Evolutionary conservation across 2,888 invertebrate genomes (phyloP).

Genomic region (Xylota segnis): DNA sequence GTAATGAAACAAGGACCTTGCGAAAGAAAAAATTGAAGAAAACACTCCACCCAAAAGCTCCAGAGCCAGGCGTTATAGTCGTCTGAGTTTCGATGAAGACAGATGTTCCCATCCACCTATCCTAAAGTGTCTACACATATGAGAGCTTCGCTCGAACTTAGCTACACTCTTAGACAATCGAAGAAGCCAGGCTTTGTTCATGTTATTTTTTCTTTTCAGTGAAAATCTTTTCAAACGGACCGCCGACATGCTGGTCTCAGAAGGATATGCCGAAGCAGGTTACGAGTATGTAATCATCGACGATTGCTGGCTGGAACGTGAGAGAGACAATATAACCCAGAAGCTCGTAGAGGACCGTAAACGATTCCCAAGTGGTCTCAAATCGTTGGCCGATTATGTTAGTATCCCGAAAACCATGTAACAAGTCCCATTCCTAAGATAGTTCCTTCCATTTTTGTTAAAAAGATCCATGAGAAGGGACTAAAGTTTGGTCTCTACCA

Average conservation of each 20-base stretch:
- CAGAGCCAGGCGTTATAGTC: no score
- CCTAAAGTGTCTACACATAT: no score
- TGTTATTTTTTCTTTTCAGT: conserved; percentile 84
- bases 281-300: conserved; percentile 91
- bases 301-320: conserved; percentile 90
- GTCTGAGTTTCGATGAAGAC: no score
- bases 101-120: no score
- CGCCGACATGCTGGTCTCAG: conserved; percentile 87
- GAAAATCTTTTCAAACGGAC: conserved; percentile 87
- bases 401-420: conserved; percentile 78
- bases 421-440: not conserved
- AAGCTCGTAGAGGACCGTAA: conserved; percentile 88
- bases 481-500: conserved; percentile 92
- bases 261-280: conserved; percentile 89
- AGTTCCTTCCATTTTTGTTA: conserved; percentile 23
- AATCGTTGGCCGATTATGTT: conserved; percentile 90
- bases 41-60: no score
- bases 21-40: no score
- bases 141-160: no score
- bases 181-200: no score
- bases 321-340: conserved; percentile 86
- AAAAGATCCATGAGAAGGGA: conserved; percentile 89
- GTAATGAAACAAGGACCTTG: no score
- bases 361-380: conserved; percentile 91
- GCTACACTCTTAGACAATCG: not conserved